Evolutionary conservation across 2,888 invertebrate species (phyloP).

Genomic region (Yponomeuta plumbellus): DNA sequence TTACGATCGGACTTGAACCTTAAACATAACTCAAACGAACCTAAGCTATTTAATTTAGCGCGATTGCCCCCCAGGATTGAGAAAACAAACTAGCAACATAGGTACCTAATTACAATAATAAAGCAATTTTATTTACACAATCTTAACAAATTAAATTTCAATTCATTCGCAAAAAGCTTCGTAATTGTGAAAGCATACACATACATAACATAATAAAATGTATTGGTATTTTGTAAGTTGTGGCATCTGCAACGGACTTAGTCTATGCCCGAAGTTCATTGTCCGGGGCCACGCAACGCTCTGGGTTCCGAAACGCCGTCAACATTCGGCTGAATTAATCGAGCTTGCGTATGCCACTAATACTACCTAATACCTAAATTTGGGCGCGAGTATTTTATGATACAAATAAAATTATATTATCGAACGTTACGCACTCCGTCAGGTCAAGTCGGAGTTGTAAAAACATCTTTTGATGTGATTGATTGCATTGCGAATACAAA

Average conservation of each 20-base stretch:
- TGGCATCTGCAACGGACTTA: slow-evolving; percentile 21
- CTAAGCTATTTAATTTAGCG: no score
- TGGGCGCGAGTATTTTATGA: slow-evolving; percentile 1
- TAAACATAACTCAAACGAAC: no score
- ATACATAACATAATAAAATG: no score
- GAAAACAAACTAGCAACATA: no score
- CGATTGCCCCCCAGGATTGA: no score
- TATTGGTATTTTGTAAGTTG: background rate
- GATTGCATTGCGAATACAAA: background rate
- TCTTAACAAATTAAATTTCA: no score
- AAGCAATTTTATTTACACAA: no score
- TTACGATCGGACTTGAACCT: no score
- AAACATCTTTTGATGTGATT: background rate
- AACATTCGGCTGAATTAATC: slow-evolving; percentile 17
- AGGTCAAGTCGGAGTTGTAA: background rate
- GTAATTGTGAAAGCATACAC: no score
- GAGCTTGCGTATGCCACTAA: slow-evolving; percentile 5
- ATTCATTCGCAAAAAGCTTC: no score
- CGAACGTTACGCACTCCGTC: slow-evolving; percentile 1
- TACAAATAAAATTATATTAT: background rate
- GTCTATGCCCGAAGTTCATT: slow-evolving; percentile 44
- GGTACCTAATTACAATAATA: no score
- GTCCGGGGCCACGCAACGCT: slow-evolving; percentile 47
- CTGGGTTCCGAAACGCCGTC: slow-evolving; percentile 31
- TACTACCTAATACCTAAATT: slow-evolving; percentile 11